These are phyloP conservation scores for Capreolus pygargus DNA, from an alignment of 2,113 vertebrate species.

Conservation along the genomic window DNA sequence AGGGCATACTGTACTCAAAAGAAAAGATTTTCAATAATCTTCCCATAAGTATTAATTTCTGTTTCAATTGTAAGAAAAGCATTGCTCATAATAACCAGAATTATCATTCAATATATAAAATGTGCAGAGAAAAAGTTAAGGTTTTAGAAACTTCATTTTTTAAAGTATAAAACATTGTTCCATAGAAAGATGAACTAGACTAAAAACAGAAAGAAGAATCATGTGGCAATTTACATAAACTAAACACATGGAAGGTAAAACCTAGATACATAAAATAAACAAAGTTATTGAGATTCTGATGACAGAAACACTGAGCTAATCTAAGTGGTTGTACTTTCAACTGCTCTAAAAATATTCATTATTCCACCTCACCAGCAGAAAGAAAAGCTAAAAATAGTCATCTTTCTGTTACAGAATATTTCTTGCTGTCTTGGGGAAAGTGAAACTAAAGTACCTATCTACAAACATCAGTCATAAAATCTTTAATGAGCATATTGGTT, in stretches of 20 bases:
- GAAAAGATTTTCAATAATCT: background rate
- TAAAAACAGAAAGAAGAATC: slow-evolving; percentile 12
- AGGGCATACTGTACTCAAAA: background rate
- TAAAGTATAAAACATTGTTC: background rate
- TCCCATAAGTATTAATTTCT: background rate
- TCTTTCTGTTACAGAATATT: slow-evolving; percentile 65
- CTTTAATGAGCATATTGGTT: slow-evolving; percentile 30
- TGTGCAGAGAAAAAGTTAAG: background rate
- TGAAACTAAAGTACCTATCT: slow-evolving; percentile 40
- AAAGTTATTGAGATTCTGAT: slow-evolving; percentile 51
- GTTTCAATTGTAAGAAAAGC: slow-evolving; percentile 17
- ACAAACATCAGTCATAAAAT: slow-evolving; percentile 39
- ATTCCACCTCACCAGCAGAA: slow-evolving; percentile 60
- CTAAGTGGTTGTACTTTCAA: slow-evolving; percentile 57
- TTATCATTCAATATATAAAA: slow-evolving; percentile 29
- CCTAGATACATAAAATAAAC: slow-evolving; percentile 57
- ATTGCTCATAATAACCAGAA: background rate
- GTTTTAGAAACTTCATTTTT: slow-evolving; percentile 14
- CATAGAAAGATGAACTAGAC: slow-evolving; percentile 10
- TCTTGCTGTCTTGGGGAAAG: slow-evolving; percentile 52
- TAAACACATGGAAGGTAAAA: slow-evolving; percentile 48
- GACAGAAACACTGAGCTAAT: slow-evolving; percentile 63
- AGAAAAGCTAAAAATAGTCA: slow-evolving; percentile 70
- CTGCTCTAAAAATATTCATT: slow-evolving; percentile 73
- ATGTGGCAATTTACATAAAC: slow-evolving; percentile 27